These are phyloP conservation scores for Tenthredo distinguenda DNA, from an alignment of 2,888 invertebrate species.

Conservation along the genomic window DNA sequence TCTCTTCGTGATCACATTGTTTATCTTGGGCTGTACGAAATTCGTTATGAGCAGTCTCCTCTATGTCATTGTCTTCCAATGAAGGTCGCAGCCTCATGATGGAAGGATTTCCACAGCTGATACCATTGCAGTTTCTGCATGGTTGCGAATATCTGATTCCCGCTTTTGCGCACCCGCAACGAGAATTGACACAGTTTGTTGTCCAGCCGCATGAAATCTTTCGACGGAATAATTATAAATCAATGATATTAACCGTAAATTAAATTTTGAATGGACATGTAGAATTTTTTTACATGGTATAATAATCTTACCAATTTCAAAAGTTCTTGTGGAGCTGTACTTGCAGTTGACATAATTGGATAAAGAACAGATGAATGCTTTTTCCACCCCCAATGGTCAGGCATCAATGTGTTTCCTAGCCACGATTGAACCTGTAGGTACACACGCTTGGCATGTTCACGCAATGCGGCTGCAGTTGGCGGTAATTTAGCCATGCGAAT, in stretches of 20 bases:
- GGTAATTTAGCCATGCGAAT: constrained; percentile 25
- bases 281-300: constrained; percentile 5
- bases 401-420: constrained; percentile 10
- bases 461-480: constrained; percentile 35
- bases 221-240: constrained; percentile 10
- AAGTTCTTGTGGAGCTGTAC: constrained; percentile 20
- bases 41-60: not conserved
- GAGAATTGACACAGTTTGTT: constrained; percentile 1
- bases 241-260: not conserved
- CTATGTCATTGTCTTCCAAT: not conserved
- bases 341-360: constrained; percentile 34
- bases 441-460: constrained; percentile 32
- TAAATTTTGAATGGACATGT: not conserved
- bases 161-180: constrained; percentile 53
- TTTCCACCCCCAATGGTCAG: constrained; percentile 20
- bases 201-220: constrained; percentile 12
- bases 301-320: constrained; percentile 12
- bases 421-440: constrained; percentile 16
- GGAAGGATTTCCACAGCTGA: constrained; percentile 31
- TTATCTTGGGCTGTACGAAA: not conserved
- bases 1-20: not conserved
- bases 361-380: constrained; percentile 8
- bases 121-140: constrained; percentile 53
- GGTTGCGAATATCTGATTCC: constrained; percentile 49
- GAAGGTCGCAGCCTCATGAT: not conserved